phyloP scores from a whole-genome alignment of 2,888 invertebrate species.

The Drosophila sordidapex region DNA sequence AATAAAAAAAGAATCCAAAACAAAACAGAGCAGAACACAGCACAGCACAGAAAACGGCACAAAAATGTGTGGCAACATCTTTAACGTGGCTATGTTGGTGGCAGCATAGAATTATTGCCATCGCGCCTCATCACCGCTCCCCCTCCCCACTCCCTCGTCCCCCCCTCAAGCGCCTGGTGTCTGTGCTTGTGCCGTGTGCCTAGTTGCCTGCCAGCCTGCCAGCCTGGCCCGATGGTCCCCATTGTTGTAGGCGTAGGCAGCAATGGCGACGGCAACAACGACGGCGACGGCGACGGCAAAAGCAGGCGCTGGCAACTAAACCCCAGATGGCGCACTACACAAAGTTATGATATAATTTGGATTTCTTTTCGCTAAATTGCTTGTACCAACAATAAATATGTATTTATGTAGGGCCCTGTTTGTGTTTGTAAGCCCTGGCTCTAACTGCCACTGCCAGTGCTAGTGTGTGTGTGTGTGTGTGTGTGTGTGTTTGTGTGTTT shows the following conservation, averaged over 20 bases:
- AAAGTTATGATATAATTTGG: slow-evolving; percentile 81
- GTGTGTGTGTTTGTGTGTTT: slow-evolving; percentile 26
- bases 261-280: not conserved
- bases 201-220: slow-evolving; percentile 13
- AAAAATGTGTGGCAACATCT: slow-evolving; percentile 80
- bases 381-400: slow-evolving; percentile 80
- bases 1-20: slow-evolving; percentile 26
- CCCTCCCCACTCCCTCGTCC: not conserved
- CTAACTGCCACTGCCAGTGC: slow-evolving; percentile 2
- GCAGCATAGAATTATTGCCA: slow-evolving; percentile 79
- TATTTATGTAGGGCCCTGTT: slow-evolving; percentile 68
- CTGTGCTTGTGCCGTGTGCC: slow-evolving; percentile 23
- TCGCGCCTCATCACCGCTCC: slow-evolving; percentile 32
- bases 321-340: slow-evolving; percentile 84
- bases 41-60: slow-evolving; percentile 48
- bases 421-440: slow-evolving; percentile 43
- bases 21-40: slow-evolving; percentile 36
- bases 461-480: slow-evolving; percentile 6
- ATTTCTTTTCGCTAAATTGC: slow-evolving; percentile 81
- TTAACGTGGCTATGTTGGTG: slow-evolving; percentile 76
- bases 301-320: slow-evolving; percentile 80
- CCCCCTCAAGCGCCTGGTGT: not conserved
- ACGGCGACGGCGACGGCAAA: slow-evolving; percentile 27
- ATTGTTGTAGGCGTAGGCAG: slow-evolving; percentile 77
- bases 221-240: slow-evolving; percentile 32